A percentile compares a stretch with the other conserved stretches of the same genome.
phyloP scores from a whole-genome alignment of 2,797 vertebrate genomes.

The Echiichthys vipera region DNA sequence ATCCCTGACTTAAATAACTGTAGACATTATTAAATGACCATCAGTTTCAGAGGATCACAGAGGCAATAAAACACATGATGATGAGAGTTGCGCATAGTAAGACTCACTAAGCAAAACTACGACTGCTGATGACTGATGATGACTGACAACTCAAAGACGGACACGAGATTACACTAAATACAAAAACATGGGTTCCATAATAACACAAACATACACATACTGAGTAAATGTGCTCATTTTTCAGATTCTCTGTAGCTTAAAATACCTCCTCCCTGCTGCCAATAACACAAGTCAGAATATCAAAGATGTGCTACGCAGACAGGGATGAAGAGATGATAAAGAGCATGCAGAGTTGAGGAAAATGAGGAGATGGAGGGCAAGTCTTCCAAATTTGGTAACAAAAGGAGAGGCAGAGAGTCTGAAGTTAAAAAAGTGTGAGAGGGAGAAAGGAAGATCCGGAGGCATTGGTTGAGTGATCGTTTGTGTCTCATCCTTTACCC shows the following conservation, averaged over 20 bases:
- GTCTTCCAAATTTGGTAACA: slow-evolving; percentile 48
- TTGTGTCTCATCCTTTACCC: slow-evolving; percentile 71
- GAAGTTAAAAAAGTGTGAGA: slow-evolving; percentile 9
- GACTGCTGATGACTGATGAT: slow-evolving; percentile 39
- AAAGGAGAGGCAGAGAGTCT: slow-evolving; percentile 18
- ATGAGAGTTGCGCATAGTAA: slow-evolving; percentile 29
- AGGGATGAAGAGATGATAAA: slow-evolving; percentile 31
- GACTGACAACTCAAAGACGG: slow-evolving; percentile 44
- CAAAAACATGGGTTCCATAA: slow-evolving; percentile 3
- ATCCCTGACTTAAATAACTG: slow-evolving; percentile 5
- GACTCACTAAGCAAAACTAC: slow-evolving; percentile 23
- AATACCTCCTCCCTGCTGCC: slow-evolving; percentile 28
- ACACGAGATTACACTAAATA: slow-evolving; percentile 19
- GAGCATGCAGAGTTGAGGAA: slow-evolving; percentile 28
- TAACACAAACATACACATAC: slow-evolving; percentile 31
- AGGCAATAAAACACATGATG: slow-evolving; percentile 6
- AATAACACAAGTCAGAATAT: slow-evolving; percentile 48
- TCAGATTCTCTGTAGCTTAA: slow-evolving; percentile 24
- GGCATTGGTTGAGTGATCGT: slow-evolving; percentile 57
- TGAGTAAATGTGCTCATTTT: slow-evolving; percentile 32
- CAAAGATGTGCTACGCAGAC: slow-evolving; percentile 25
- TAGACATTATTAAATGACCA: slow-evolving; percentile 6
- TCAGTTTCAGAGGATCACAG: slow-evolving; percentile 11
- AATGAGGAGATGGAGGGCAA: slow-evolving; percentile 33
- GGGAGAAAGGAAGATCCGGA: slow-evolving; percentile 36